Evolutionary conservation across 2,888 invertebrate species (phyloP).

Genomic region (Meiosimyza decipiens): DNA sequence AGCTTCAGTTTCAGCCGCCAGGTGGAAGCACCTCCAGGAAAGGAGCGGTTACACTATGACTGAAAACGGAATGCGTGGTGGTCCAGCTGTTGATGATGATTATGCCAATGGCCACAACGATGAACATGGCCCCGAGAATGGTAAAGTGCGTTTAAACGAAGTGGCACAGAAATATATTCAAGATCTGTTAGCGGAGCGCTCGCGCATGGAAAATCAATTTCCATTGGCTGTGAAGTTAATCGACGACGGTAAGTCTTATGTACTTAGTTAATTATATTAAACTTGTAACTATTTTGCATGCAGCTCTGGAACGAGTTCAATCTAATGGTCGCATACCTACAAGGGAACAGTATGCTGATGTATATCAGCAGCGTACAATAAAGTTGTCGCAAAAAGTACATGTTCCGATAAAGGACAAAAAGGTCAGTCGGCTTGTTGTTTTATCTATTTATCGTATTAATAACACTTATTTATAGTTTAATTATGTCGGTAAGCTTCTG

Average conservation of each 20-base stretch:
- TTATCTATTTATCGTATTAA: not conserved
- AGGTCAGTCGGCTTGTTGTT: constrained; percentile 43
- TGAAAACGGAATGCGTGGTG: constrained; percentile 62
- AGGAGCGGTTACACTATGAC: constrained; percentile 51
- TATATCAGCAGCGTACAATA: constrained; percentile 73
- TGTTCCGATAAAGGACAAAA: constrained; percentile 68
- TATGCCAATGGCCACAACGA: constrained; percentile 59
- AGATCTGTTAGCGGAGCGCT: constrained; percentile 60
- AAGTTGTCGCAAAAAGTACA: constrained; percentile 65
- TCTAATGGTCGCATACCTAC: constrained; percentile 74
- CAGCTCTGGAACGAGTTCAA: constrained; percentile 81
- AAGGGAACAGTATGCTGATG: constrained; percentile 79
- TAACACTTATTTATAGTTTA: constrained; percentile 73
- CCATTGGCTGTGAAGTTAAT: constrained; percentile 63
- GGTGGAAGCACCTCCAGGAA: constrained; percentile 39
- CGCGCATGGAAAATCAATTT: constrained; percentile 63
- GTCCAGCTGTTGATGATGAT: constrained; percentile 44
- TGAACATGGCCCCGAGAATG: constrained; percentile 55
- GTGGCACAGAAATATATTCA: constrained; percentile 64
- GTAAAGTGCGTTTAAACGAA: constrained; percentile 58
- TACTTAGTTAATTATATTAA: not conserved
- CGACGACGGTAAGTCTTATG: constrained; percentile 57
- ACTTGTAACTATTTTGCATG: constrained; percentile 44
- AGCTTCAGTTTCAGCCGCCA: constrained; percentile 47
- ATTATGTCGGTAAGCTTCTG: constrained; percentile 93